These are phyloP conservation scores for Cactoblastis cactorum DNA, from an alignment of 2,888 invertebrate genomes.

Conservation along the genomic window DNA sequence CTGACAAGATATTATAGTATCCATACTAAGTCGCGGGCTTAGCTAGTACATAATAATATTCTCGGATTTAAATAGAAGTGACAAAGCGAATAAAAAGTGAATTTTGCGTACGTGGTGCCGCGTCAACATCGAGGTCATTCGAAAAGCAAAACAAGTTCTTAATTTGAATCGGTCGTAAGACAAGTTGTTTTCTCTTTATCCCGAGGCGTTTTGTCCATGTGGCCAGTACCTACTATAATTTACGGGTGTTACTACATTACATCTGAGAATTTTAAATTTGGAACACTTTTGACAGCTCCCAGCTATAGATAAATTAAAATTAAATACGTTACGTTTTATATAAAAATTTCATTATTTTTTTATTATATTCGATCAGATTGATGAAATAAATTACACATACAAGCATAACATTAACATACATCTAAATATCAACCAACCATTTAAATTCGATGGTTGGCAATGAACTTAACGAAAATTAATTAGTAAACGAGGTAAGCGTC, in stretches of 20 bases:
- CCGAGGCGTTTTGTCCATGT: slow-evolving; percentile 28
- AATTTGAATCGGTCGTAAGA: slow-evolving; percentile 49
- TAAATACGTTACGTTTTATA: too few species aligned
- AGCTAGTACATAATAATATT: not conserved
- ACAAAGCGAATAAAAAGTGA: slow-evolving; percentile 9
- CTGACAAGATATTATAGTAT: too few species aligned
- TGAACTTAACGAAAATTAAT: slow-evolving; percentile 3
- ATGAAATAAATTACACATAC: not conserved
- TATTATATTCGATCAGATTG: not conserved
- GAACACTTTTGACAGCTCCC: not conserved
- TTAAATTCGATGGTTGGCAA: not conserved
- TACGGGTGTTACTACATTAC: not conserved
- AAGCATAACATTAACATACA: slow-evolving; percentile 1
- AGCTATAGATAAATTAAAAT: too few species aligned
- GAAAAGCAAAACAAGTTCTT: slow-evolving; percentile 57
- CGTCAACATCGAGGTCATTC: slow-evolving; percentile 49
- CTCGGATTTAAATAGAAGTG: not conserved
- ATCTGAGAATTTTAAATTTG: not conserved
- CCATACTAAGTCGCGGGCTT: too few species aligned
- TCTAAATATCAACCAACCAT: slow-evolving; percentile 3
- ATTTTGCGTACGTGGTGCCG: slow-evolving; percentile 12
- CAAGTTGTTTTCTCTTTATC: slow-evolving; percentile 63
- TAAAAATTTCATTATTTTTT: not conserved
- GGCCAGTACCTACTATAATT: slow-evolving; percentile 21
- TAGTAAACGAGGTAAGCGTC: not conserved